Evolutionary conservation across 2,113 vertebrate species (phyloP).

Genomic region (Sceloporus undulatus): DNA sequence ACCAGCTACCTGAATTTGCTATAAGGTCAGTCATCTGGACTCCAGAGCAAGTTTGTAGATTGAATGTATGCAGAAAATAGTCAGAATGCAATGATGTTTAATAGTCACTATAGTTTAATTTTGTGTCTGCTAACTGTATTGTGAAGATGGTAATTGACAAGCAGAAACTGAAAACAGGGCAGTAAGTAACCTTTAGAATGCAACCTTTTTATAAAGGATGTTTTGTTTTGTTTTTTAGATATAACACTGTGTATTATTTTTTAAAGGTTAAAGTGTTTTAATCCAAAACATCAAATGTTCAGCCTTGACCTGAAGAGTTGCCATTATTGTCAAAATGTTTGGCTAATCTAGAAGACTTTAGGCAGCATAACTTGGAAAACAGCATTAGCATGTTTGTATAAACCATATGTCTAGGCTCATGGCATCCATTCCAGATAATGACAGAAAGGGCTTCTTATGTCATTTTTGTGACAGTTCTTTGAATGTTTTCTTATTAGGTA

Average conservation of each 20-base stretch:
- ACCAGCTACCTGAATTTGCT: conserved; percentile 52
- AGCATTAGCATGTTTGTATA: conserved; percentile 72
- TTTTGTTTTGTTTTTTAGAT: conserved; percentile 61
- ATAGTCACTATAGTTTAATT: conserved; percentile 53
- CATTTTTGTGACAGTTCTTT: conserved; percentile 62
- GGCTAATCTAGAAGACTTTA: conserved; percentile 74
- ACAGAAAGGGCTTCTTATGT: conserved; percentile 61
- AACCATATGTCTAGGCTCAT: conserved; percentile 68
- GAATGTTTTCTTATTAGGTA: conserved; percentile 75
- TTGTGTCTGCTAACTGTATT: conserved; percentile 70
- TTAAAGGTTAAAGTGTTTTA: conserved; percentile 68
- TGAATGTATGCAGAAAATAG: conserved; percentile 59
- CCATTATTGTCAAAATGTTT: conserved; percentile 72
- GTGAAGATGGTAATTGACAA: conserved; percentile 61
- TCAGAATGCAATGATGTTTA: conserved; percentile 52
- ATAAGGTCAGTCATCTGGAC: conserved; percentile 66
- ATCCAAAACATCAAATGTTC: conserved; percentile 72
- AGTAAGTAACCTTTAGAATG: conserved; percentile 63
- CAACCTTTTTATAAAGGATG: conserved; percentile 63
- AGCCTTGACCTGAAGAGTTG: conserved; percentile 66
- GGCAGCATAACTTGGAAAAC: conserved; percentile 67
- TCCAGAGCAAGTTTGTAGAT: conserved; percentile 67
- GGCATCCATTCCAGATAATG: conserved; percentile 69
- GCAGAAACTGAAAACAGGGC: conserved; percentile 56
- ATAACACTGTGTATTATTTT: conserved; percentile 69